Evolutionary conservation across 1,140 invertebrate species (phyloP).

Genomic region (Drosophila elegans): DNA sequence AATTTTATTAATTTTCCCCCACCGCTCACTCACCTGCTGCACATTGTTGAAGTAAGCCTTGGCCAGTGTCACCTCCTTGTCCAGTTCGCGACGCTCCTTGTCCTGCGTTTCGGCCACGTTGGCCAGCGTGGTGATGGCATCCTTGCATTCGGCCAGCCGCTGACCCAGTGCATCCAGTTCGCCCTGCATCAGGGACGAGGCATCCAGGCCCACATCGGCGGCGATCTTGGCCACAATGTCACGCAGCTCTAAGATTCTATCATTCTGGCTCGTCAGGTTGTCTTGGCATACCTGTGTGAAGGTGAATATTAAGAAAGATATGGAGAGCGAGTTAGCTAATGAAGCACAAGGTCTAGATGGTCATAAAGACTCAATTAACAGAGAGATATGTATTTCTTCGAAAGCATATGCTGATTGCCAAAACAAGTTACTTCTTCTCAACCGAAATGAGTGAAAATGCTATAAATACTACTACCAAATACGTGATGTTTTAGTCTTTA

Average conservation of each 20-base stretch:
- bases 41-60: constrained; percentile 88
- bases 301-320: constrained; percentile 4
- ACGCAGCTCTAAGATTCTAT: constrained; percentile 89
- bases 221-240: constrained; percentile 91
- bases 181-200: constrained; percentile 88
- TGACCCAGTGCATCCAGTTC: constrained; percentile 91
- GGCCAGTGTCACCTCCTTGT: constrained; percentile 87
- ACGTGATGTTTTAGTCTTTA: not conserved
- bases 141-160: constrained; percentile 90
- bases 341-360: constrained; percentile 20
- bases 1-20: constrained; percentile 19
- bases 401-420: not conserved
- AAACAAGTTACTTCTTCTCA: not conserved
- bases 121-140: constrained; percentile 89
- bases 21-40: constrained; percentile 86
- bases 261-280: constrained; percentile 89
- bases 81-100: constrained; percentile 86
- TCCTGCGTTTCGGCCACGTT: constrained; percentile 90
- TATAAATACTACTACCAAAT: not conserved
- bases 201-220: constrained; percentile 90
- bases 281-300: constrained; percentile 89
- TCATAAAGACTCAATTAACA: constrained; percentile 22
- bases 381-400: constrained; percentile 1
- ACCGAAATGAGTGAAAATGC: not conserved
- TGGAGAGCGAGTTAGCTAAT: constrained; percentile 32